Base-by-base conservation (phyloP, 2,113 vertebrate genomes). In the Ammodytes dubius region DNA sequence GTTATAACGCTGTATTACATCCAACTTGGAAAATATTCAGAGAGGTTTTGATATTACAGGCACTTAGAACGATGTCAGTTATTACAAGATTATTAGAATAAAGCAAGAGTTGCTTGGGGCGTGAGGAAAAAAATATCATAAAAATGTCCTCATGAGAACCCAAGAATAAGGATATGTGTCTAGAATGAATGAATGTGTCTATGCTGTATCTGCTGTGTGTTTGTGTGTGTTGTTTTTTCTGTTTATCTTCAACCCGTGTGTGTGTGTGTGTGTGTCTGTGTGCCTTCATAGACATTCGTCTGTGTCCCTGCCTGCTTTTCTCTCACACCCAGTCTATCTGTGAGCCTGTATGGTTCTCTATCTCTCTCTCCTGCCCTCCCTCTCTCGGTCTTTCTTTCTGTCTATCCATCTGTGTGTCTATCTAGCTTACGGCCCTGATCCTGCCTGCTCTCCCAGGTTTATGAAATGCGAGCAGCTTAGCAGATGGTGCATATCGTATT, bases 401-500 rank as follows among this genome's bases (percentile, higher is more conserved):
- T 74, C 88, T 87, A 46, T 85, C 89, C 82, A 84, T 92, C 89
- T 91, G 87, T 90, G 82, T 90, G 91, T 91, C 90, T 90, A 78
- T 87, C 86, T 87, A 78, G 92, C 86, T 88, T 87, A 90, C 82
- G 65, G 85, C 83, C 88, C 89, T 92, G 92, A 94, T 92, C 91
- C 91, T 19, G 78, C 89, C 89, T 87, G 87, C 91, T 91, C 90
- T 87, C 88, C 85, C 91, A 92, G 89, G 91, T 92, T 93, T 93
- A 90, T 91, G 91, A 90, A 93, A 94, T 83, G 88, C 75, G 88
- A 91, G 90, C 92, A 89, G 91, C 91, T 92, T 91, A 93, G 91
- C 90, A 94, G 93, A 93, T 93, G 92, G 89, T 92, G 86, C 91
- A 90, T 92, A 92, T 91, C 87, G 88, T 90, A 93, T 92, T 93